Conservation (phyloP, 2,888 invertebrate genomes). For the Galeruca laticollis region DNA sequence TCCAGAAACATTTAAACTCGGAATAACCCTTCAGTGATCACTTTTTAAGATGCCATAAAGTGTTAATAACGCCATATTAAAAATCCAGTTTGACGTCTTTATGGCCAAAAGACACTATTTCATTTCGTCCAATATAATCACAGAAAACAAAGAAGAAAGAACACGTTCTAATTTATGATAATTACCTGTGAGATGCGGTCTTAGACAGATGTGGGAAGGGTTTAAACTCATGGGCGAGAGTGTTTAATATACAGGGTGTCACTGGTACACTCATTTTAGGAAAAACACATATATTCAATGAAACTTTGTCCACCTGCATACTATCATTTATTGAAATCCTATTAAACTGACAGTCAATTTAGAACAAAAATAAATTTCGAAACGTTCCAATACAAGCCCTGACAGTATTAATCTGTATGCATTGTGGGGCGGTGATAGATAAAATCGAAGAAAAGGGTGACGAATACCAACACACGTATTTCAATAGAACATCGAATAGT, state of each 20-base stretch:
- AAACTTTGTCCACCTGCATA: too few species aligned
- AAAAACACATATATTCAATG: too few species aligned
- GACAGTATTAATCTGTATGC: too few species aligned
- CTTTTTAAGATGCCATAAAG: slow-evolving; percentile 50
- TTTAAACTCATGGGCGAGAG: slow-evolving; percentile 47
- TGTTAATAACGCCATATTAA: slow-evolving; percentile 52
- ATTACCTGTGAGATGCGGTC: slow-evolving; percentile 49
- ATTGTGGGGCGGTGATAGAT: too few species aligned
- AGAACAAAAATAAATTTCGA: too few species aligned
- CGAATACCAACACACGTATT: too few species aligned
- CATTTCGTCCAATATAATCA: slow-evolving; percentile 44
- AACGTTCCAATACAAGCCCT: too few species aligned
- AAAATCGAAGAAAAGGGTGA: too few species aligned
- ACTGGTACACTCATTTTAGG: too few species aligned
- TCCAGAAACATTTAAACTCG: slow-evolving; percentile 22
- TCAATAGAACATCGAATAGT: too few species aligned
- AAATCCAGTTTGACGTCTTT: slow-evolving; percentile 54
- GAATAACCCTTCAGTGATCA: slow-evolving; percentile 44
- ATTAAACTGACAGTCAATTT: too few species aligned
- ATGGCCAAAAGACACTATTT: slow-evolving; percentile 51
- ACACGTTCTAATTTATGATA: slow-evolving; percentile 59
- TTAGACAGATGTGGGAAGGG: slow-evolving; percentile 52
- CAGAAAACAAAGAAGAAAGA: slow-evolving; percentile 43
- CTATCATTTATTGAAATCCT: too few species aligned
- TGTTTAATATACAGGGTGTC: slow-evolving; percentile 1